These are phyloP conservation scores for Lepus timidus DNA, from an alignment of 2,113 vertebrate genomes.

Conservation along the genomic window DNA sequence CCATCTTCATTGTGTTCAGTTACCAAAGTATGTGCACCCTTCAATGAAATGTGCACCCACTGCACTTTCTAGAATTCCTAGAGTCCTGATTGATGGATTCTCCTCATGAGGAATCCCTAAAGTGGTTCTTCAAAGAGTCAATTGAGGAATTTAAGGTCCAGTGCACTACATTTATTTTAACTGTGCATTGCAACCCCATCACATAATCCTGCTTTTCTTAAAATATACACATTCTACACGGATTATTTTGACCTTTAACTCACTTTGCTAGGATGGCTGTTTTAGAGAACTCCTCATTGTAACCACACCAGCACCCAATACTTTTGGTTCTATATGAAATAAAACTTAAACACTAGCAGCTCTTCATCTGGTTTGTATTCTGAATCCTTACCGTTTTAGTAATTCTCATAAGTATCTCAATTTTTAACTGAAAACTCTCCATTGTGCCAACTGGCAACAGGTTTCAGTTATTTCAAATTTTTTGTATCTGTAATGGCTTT, in stretches of 20 bases:
- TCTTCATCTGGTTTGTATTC: not conserved
- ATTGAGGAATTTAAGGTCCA: constrained; percentile 16
- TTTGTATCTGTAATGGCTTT: not conserved
- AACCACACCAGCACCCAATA: not conserved
- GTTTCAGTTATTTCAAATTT: not conserved
- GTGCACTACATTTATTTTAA: not conserved
- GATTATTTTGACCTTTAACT: constrained; percentile 54
- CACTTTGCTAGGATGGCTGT: constrained; percentile 15
- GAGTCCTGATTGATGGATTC: not conserved
- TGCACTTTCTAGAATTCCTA: not conserved
- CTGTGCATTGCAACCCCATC: not conserved
- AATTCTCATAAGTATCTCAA: not conserved
- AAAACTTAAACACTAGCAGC: not conserved
- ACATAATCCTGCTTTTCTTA: constrained; percentile 18
- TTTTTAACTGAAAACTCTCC: not conserved
- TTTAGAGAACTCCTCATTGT: constrained; percentile 41
- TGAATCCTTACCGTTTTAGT: no score
- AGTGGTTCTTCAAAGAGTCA: constrained; percentile 28
- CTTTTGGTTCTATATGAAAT: constrained; percentile 2
- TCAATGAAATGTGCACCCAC: not conserved
- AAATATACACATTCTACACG: constrained; percentile 5
- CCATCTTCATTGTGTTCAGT: not conserved
- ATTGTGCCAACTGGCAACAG: not conserved
- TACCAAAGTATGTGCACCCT: not conserved
- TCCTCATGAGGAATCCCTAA: not conserved